These are phyloP conservation scores for Candoia aspera DNA, from an alignment of 2,113 vertebrate genomes.

Conservation along the genomic window DNA sequence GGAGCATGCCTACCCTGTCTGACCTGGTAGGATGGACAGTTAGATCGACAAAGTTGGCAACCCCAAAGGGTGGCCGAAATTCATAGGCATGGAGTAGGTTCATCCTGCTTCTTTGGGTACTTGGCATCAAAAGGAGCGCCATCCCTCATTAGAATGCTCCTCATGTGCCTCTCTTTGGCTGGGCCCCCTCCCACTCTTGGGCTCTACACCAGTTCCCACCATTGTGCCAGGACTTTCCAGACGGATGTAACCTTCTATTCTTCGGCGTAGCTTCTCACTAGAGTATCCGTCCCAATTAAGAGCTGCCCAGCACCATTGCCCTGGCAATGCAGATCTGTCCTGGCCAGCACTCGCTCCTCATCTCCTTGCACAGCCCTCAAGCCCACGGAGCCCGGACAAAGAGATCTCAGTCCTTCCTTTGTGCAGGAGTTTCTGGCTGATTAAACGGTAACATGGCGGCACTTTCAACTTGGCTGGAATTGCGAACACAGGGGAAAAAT, in stretches of 20 bases:
- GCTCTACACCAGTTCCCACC: constrained; percentile 33
- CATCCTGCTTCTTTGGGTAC: not conserved
- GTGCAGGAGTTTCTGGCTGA: constrained; percentile 27
- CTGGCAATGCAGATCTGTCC: constrained; percentile 44
- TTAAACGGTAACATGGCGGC: constrained; percentile 49
- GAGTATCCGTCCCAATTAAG: constrained; percentile 49
- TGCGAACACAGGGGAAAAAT: not conserved
- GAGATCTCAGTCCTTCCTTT: constrained; percentile 32
- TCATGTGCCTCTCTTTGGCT: not conserved
- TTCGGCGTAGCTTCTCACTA: not conserved
- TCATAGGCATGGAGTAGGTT: not conserved
- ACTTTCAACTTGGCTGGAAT: constrained; percentile 8
- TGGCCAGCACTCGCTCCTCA: constrained; percentile 11
- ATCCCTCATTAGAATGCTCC: constrained; percentile 39
- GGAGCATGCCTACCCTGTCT: not conserved
- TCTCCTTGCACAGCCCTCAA: not conserved
- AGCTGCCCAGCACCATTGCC: constrained; percentile 14
- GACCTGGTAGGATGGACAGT: not conserved
- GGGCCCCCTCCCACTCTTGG: not conserved
- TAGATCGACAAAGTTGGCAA: too few species aligned
- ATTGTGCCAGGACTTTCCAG: constrained; percentile 18
- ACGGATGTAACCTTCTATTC: constrained; percentile 22
- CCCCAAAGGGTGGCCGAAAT: not conserved
- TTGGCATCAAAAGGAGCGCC: not conserved
- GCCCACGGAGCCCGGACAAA: constrained; percentile 29